Evolutionary conservation across 1,140 invertebrate species (phyloP), one percentile per base, ranked within the genome.

Genomic region (Aporrectodea caliginosa): DNA sequence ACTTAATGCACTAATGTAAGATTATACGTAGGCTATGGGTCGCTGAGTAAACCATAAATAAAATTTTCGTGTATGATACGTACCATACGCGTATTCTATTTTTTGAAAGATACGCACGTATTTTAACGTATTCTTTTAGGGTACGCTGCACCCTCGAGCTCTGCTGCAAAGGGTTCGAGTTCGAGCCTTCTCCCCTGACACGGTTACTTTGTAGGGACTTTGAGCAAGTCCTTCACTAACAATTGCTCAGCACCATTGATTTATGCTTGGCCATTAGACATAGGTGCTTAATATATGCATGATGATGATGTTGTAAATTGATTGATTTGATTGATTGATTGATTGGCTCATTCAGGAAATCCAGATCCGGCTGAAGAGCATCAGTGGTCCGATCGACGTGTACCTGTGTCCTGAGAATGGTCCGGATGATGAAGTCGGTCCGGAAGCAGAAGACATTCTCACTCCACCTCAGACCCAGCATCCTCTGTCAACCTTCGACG

Each of bases 351-450:
- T 77, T 77, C 83, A 87, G 81, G 86, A 82, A 72, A 88, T 89
- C 89, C 90, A 93, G 89, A 96, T 98, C 85, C 93, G 95, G 86
- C 91, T 98, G 88, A 95, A 95, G 88, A 94, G 94, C 82, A 91
- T 92, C 81, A 92, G 91, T 73, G 95, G 93, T 34, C 94, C 96
- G 87, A 97, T 98, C 81, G 95, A 97, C 89, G 94, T 97, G 34
- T 96, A 94, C 89, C 90, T 96, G 73, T 96, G 94, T 90, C 94
- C 94, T 43, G 43, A 58, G 6, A 58, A 58, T 58, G 43, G 22
- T 22, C 43, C 43, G 6, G 43, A 58, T 22, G 22, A 58, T 12
- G 43, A 58, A 58, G 6, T 22, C 22, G 43, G 43, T 22, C 6
- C 22, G 43, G n/a, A n/a, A n/a, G 6, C 43, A 12, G 43, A 58